A percentile compares a stretch with the other conserved stretches of the same genome.
phyloP scores from a whole-genome alignment of 2,888 invertebrate species.

The Homarus gammarus region DNA sequence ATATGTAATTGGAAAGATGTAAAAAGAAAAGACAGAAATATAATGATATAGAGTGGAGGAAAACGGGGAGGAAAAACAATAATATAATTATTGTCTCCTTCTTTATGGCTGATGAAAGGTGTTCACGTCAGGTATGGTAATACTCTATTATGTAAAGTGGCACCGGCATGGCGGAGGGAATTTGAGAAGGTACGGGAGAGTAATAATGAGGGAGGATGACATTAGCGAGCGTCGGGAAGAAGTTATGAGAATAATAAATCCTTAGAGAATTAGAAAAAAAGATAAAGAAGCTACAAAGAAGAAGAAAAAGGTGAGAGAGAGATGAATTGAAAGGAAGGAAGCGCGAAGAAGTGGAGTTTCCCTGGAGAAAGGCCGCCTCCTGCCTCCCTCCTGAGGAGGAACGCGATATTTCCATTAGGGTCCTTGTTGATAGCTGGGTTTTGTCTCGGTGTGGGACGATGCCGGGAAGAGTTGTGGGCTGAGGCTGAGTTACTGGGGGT shows the following conservation, averaged over 20 bases:
- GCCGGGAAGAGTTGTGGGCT: background rate
- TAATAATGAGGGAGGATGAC: background rate
- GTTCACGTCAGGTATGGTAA: too few species aligned
- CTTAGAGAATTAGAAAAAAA: background rate
- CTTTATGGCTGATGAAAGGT: too few species aligned
- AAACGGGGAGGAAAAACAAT: too few species aligned
- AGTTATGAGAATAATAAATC: background rate
- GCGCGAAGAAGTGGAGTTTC: background rate
- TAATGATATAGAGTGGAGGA: too few species aligned
- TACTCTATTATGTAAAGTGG: too few species aligned
- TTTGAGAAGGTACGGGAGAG: too few species aligned
- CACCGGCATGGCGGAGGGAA: too few species aligned
- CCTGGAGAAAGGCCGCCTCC: background rate
- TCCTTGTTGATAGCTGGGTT: constrained; percentile 20
- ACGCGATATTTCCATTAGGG: constrained; percentile 30
- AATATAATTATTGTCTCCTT: too few species aligned
- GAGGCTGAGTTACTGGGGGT: background rate
- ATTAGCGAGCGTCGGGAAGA: background rate
- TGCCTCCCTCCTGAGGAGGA: background rate
- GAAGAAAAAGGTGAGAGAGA: background rate
- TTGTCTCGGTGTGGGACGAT: background rate
- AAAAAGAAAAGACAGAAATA: too few species aligned
- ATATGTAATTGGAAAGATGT: too few species aligned
- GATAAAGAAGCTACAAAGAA: background rate
- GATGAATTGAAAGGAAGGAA: background rate